phyloP scores from a whole-genome alignment of 2,797 vertebrate species.

The Pangasius krempfi region DNA sequence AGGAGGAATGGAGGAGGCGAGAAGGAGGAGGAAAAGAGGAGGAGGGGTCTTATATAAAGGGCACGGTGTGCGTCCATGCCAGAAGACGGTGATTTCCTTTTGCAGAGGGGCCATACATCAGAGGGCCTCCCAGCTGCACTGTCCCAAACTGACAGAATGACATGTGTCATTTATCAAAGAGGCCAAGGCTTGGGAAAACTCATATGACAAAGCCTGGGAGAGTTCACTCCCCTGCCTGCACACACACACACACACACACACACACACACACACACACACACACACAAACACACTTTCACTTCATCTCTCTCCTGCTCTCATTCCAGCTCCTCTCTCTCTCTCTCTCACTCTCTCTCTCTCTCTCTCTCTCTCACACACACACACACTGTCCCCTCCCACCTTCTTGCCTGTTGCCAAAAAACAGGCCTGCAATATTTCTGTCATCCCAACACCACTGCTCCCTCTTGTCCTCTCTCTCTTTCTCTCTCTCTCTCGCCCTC shows the following conservation, averaged over 20 bases:
- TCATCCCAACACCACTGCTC: constrained; percentile 78
- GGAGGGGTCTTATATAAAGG: constrained; percentile 89
- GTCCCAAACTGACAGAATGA: constrained; percentile 99
- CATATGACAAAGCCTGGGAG: constrained; percentile 96
- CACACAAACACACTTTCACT: constrained; percentile 59
- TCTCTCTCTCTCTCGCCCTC: constrained; percentile 22
- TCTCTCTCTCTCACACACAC: constrained; percentile 57
- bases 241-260: constrained; percentile 58
- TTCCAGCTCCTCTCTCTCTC: constrained; percentile 42
- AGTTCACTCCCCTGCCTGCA: constrained; percentile 83
- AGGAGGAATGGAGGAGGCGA: constrained; percentile 42
- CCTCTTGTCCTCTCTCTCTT: constrained; percentile 52
- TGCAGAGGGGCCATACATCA: constrained; percentile 95
- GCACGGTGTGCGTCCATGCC: constrained; percentile 91
- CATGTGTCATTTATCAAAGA: constrained; percentile 99
- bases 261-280: constrained; percentile 61
- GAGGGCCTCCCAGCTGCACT: constrained; percentile 95
- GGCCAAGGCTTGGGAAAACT: constrained; percentile 98
- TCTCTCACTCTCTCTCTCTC: constrained; percentile 35
- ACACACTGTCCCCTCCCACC: constrained; percentile 77
- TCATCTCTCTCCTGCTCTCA: constrained; percentile 49
- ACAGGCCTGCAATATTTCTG: constrained; percentile 87
- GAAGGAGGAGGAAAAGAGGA: constrained; percentile 67
- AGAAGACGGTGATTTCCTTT: constrained; percentile 98
- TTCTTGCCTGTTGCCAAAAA: constrained; percentile 89